A percentile compares a stretch with the other conserved stretches of the same genome.
Conservation (phyloP, 2,113 vertebrate species). For the Porphyrio hochstetteri region DNA sequence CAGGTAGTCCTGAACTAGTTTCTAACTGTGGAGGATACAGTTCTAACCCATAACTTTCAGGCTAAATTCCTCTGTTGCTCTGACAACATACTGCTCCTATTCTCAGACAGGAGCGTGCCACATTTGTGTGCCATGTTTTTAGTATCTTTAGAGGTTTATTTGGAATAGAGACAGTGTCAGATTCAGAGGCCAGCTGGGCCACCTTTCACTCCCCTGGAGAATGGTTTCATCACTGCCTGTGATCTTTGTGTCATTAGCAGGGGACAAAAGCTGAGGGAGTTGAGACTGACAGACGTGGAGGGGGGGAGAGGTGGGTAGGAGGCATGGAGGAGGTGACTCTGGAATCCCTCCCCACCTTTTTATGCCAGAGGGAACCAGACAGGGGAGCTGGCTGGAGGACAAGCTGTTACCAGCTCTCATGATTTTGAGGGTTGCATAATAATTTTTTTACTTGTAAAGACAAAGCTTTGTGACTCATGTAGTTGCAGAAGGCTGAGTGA, state of each 20-base stretch:
- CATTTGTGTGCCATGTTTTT: neutral
- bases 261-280: neutral
- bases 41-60: neutral
- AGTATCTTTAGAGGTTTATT: neutral
- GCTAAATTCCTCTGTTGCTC: neutral
- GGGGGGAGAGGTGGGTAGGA: neutral
- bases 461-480: neutral
- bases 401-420: neutral
- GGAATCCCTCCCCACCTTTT: neutral
- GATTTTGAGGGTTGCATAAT: neutral
- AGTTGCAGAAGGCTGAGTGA: neutral
- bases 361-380: neutral
- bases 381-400: neutral
- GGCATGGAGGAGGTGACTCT: neutral
- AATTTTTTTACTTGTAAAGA: slow-evolving; percentile 23
- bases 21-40: neutral
- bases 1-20: neutral
- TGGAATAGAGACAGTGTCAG: neutral
- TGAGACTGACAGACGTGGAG: neutral
- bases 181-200: neutral
- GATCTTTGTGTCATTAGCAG: rapidly evolving
- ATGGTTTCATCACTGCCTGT: neutral
- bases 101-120: neutral
- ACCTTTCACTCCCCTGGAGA: neutral
- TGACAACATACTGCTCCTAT: neutral